These are phyloP conservation scores for Amniataba percoides DNA, from an alignment of 2,797 vertebrate species.

Conservation along the genomic window DNA sequence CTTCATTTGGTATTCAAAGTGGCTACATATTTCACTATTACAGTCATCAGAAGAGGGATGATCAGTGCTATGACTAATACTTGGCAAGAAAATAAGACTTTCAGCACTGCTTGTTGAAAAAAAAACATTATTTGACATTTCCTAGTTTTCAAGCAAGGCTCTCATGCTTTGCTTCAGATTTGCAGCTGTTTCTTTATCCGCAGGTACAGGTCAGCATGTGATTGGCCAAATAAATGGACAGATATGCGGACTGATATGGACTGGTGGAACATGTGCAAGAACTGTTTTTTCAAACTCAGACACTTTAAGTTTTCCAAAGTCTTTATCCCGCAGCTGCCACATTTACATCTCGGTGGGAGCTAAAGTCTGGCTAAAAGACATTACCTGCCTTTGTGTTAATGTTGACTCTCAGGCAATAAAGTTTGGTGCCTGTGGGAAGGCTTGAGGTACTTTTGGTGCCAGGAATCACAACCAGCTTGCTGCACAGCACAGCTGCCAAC, in stretches of 20 bases:
- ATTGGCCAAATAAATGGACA: background rate
- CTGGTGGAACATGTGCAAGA: background rate
- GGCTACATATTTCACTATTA: constrained; percentile 2
- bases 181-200: constrained; percentile 11
- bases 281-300: background rate
- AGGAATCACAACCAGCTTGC: constrained; percentile 59
- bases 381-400: constrained; percentile 43
- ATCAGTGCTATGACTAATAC: constrained; percentile 11
- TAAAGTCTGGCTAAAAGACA: constrained; percentile 14
- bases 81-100: background rate
- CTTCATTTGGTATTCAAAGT: constrained; percentile 18
- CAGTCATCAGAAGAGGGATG: constrained; percentile 17
- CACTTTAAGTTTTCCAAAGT: background rate
- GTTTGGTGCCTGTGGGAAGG: constrained; percentile 37
- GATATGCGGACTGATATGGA: background rate
- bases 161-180: background rate
- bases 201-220: background rate
- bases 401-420: constrained; percentile 38
- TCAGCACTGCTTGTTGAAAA: background rate
- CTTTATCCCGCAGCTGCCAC: background rate
- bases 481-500: constrained; percentile 60
- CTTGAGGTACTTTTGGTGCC: constrained; percentile 54
- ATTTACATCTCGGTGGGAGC: constrained; percentile 22
- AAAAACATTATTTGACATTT: constrained; percentile 4
- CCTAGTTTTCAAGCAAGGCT: background rate